Evolutionary conservation across 2,113 vertebrate genomes (phyloP).

Genomic region (Zingel zingel): DNA sequence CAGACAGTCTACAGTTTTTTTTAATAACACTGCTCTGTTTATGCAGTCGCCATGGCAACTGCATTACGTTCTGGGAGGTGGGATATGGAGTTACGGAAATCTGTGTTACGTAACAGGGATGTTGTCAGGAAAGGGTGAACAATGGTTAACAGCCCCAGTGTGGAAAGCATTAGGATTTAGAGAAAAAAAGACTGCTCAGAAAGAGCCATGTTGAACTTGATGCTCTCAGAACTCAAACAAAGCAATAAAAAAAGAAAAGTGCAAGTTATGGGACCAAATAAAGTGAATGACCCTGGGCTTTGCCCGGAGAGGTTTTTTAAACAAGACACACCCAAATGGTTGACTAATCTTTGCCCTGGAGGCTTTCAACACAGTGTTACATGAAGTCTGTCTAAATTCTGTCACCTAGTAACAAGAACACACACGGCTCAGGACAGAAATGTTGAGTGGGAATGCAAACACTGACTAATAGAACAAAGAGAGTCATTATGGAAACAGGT

Average conservation of each 20-base stretch:
- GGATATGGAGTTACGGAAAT: conserved; percentile 57
- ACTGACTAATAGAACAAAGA: conserved; percentile 68
- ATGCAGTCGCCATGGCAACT: conserved; percentile 57
- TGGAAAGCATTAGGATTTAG: conserved; percentile 48
- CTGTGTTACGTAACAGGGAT: conserved; percentile 51
- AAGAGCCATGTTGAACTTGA: background rate
- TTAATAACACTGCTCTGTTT: conserved; percentile 67
- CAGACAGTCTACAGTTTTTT: background rate
- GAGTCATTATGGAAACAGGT: conserved; percentile 52
- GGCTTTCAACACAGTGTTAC: conserved; percentile 42
- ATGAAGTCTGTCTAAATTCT: conserved; percentile 37
- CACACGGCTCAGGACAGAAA: conserved; percentile 28
- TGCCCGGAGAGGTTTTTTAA: conserved; percentile 26
- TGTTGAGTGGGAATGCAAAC: conserved; percentile 63
- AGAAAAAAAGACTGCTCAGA: background rate
- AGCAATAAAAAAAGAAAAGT: conserved; percentile 13
- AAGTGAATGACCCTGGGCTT: conserved; percentile 35
- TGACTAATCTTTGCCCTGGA: conserved; percentile 72
- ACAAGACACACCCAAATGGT: conserved; percentile 63
- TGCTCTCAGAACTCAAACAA: conserved; percentile 9
- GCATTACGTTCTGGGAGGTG: conserved; percentile 44
- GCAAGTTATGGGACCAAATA: conserved; percentile 14
- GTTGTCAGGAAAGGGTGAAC: conserved; percentile 75
- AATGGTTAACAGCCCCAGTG: conserved; percentile 64
- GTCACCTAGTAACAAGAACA: conserved; percentile 73